Percentiles rank a stretch among this genome's conserved stretches.
Evolutionary conservation across 2,113 vertebrate species (phyloP).

Genomic region (Archilochus colubris): DNA sequence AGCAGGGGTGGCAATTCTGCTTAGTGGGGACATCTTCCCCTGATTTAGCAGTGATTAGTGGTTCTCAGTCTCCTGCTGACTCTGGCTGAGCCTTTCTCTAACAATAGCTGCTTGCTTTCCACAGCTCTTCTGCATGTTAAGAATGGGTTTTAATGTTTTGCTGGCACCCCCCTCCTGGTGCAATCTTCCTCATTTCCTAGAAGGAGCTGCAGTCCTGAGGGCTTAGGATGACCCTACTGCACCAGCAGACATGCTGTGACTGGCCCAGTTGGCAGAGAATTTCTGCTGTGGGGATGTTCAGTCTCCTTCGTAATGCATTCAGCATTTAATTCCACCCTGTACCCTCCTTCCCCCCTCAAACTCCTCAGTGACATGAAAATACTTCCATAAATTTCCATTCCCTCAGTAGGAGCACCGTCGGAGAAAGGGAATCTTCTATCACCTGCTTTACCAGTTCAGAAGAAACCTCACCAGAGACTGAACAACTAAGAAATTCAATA

Average conservation of each 20-base stretch:
- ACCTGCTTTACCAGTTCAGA: not conserved
- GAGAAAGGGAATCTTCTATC: not conserved
- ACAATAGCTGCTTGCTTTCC: constrained; percentile 32
- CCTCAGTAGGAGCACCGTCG: not conserved
- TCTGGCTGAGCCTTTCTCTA: not conserved
- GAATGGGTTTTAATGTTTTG: not conserved
- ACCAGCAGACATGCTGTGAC: not conserved
- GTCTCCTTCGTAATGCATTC: not conserved
- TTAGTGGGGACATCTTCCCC: constrained; percentile 62
- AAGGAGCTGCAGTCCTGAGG: not conserved
- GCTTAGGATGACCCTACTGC: not conserved
- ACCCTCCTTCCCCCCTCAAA: not conserved
- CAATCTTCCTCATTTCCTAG: not conserved
- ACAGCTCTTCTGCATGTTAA: not conserved
- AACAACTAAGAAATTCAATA: not conserved
- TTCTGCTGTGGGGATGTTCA: not conserved
- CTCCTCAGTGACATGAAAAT: not conserved
- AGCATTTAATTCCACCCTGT: not conserved
- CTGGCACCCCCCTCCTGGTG: not conserved
- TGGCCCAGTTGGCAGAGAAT: not conserved
- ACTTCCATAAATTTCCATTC: not conserved
- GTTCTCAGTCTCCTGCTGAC: constrained; percentile 51
- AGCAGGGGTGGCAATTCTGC: constrained; percentile 67
- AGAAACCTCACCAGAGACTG: not conserved
- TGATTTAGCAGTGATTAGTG: constrained; percentile 70